phyloP scores from a whole-genome alignment of 2,888 invertebrate species.

The Ormyrus thymus region DNA sequence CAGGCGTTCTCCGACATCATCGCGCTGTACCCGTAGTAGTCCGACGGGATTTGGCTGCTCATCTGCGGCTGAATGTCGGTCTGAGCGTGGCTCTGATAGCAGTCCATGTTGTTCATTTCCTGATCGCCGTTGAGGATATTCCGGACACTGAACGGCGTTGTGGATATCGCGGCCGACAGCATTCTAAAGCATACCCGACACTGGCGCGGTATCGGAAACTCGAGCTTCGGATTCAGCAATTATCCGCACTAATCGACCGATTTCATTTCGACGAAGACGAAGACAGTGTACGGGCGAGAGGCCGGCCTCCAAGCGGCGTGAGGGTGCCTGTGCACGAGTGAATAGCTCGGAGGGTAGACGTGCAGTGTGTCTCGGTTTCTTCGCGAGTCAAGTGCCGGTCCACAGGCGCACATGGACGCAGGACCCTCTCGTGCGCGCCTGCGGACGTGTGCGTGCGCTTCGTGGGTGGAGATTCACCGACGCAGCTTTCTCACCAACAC shows the following conservation, averaged over 20 bases:
- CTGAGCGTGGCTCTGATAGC: slow-evolving; percentile 65
- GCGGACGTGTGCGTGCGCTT: slow-evolving; percentile 36
- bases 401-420: slow-evolving; percentile 56
- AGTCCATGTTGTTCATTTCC: slow-evolving; percentile 69
- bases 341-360: slow-evolving; percentile 72
- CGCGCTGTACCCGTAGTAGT: slow-evolving; percentile 68
- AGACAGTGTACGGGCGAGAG: neutral
- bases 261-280: too few species aligned
- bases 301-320: slow-evolving; percentile 26
- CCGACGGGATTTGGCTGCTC: slow-evolving; percentile 62
- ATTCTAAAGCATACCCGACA: slow-evolving; percentile 59
- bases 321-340: slow-evolving; percentile 65
- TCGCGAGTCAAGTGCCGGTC: slow-evolving; percentile 71
- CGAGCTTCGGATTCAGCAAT: too few species aligned
- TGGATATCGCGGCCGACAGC: slow-evolving; percentile 68
- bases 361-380: slow-evolving; percentile 71
- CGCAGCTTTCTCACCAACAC: slow-evolving; percentile 26
- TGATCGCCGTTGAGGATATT: slow-evolving; percentile 72
- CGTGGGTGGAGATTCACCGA: slow-evolving; percentile 63
- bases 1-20: slow-evolving; percentile 68
- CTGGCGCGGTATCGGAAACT: too few species aligned
- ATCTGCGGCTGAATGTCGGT: slow-evolving; percentile 61
- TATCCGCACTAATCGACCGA: neutral
- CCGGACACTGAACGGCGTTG: slow-evolving; percentile 72
- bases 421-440: slow-evolving; percentile 33